Evolutionary conservation across 2,888 invertebrate species (phyloP), one percentile per base, ranked within the genome.

Genomic region (Drosophila paramelanica): DNA sequence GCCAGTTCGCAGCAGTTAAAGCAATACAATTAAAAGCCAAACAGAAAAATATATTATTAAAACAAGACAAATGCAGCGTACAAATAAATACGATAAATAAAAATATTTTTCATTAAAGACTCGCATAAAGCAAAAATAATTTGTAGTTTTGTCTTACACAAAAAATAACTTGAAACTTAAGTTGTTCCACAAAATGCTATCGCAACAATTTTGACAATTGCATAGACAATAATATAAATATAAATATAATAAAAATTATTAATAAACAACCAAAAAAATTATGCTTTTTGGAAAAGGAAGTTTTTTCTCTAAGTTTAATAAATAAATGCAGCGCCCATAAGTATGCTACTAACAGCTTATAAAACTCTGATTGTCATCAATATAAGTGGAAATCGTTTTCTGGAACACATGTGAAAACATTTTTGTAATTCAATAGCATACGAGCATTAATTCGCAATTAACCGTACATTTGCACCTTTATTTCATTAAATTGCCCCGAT

Each of bases 101-200:
- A 73, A 86, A 60, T 70, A 80, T 79, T 86, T 83, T 84, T 84
- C 77, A 84, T 84, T 84, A 88, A 86, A 74, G 73, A 57, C 55
- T 58, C 73, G 51, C 67, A 72, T 50, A 52, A 27, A 53, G 45
- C 27, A 49, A 36, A 52, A 61, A 46, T 23, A 43, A 23, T 23
- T 46, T 38, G n/a, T 42, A 51, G 42, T 46, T 53, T 20, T n/a
- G 25, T 39, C 43, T 33, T 52, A 36, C 23, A 39, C 17, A 41
- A 57, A 51, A 36, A 10, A 20, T 2, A 23, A 20, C 10, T 3
- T n/a, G 7, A 13, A 25, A 13, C 10, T 39, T 20, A 2, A 27
- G 13, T 5, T 17, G 38, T 46, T 56, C 56, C 36, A 17, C 5
- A 10, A 45, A 31, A 42, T 13, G 4, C 11, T 14, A 14, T 33